These are phyloP conservation scores for Laupala kohalensis DNA, from an alignment of 1,140 invertebrate species.

Conservation along the genomic window DNA sequence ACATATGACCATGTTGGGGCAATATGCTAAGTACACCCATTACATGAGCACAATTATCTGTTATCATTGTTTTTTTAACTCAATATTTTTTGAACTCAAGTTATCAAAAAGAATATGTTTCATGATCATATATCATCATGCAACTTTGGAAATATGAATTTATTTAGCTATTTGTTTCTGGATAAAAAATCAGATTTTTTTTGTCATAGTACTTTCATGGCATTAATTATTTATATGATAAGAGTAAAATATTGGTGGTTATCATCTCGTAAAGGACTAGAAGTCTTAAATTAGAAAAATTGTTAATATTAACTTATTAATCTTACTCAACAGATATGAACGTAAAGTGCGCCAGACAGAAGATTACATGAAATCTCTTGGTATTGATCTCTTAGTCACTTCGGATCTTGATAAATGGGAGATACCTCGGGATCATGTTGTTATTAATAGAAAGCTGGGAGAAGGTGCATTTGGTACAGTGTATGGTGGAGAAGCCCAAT, in stretches of 20 bases:
- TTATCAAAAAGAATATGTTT: too few relatives aligned
- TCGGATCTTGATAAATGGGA: slow-evolving; percentile 71
- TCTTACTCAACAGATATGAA: slow-evolving; percentile 51
- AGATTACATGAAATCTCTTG: slow-evolving; percentile 57
- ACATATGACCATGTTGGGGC: too few relatives aligned
- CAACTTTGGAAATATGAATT: too few relatives aligned
- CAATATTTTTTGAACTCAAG: too few relatives aligned
- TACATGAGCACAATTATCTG: too few relatives aligned
- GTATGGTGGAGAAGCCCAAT: slow-evolving; percentile 67
- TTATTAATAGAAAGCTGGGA: slow-evolving; percentile 79
- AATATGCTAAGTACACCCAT: too few relatives aligned
- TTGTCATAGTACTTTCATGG: background rate
- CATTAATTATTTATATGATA: background rate
- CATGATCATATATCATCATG: too few relatives aligned
- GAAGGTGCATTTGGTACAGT: slow-evolving; percentile 84
- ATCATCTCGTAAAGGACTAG: background rate
- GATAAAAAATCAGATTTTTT: too few relatives aligned
- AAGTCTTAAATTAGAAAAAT: slow-evolving; percentile 4
- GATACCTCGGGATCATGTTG: slow-evolving; percentile 63
- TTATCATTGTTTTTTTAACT: too few relatives aligned
- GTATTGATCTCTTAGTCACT: slow-evolving; percentile 42
- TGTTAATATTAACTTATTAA: slow-evolving; percentile 4
- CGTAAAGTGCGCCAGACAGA: slow-evolving; percentile 51
- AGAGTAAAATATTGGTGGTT: background rate
- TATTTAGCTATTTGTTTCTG: too few relatives aligned